Conservation (phyloP, 2,888 invertebrate genomes). For the Arge pagana region DNA sequence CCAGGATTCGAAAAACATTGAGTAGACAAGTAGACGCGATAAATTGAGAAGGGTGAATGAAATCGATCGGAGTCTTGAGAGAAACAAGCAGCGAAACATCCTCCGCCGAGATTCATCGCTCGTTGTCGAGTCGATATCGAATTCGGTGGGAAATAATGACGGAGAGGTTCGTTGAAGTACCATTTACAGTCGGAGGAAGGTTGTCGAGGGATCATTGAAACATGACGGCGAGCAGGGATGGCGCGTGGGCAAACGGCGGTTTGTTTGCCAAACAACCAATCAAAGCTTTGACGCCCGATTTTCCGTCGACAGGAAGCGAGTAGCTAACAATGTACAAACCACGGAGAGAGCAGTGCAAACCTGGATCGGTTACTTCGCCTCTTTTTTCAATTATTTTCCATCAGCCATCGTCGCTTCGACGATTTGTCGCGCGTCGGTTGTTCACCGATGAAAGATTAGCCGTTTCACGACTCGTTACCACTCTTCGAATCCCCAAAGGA, state of each 20-base stretch:
- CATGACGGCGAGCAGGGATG: constrained; percentile 30
- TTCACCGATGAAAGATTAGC: too few species aligned
- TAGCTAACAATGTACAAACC: constrained; percentile 39
- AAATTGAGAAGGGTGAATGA: too few species aligned
- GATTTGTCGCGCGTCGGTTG: too few species aligned
- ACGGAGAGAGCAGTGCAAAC: background rate
- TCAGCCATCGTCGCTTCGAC: constrained; percentile 4
- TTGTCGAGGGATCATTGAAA: background rate
- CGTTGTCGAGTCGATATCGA: too few species aligned
- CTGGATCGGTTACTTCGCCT: background rate
- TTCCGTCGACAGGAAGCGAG: constrained; percentile 40
- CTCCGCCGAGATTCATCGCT: too few species aligned
- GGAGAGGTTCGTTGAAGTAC: too few species aligned
- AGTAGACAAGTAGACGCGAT: too few species aligned
- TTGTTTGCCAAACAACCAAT: constrained; percentile 45
- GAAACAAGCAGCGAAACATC: too few species aligned
- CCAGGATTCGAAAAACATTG: too few species aligned
- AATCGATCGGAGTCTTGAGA: too few species aligned
- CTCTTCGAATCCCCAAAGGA: background rate
- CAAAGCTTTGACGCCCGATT: constrained; percentile 45
- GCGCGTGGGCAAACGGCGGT: constrained; percentile 33
- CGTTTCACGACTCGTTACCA: background rate
- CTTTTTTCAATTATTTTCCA: constrained; percentile 17
- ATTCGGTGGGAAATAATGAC: too few species aligned
- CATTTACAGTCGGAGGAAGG: constrained; percentile 7